Evolutionary conservation across 23 tunicate species (phyloP), one percentile per base, ranked within the genome.

Genomic region (Clavelina lepadiformis): DNA sequence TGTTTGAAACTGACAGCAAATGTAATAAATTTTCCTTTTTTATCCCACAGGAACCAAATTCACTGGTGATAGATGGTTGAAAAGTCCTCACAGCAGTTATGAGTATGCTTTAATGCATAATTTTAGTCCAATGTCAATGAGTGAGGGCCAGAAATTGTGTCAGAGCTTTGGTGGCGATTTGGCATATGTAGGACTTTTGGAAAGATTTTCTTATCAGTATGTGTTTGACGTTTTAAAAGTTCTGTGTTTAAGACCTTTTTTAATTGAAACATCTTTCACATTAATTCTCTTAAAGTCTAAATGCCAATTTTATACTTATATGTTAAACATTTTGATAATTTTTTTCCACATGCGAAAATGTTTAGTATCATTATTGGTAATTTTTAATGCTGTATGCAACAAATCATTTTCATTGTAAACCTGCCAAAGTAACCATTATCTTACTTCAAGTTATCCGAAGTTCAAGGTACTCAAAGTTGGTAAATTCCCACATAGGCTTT

Each of bases 1-100:
- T 53, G 21, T 21, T 7, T 53, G 22, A 11, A 18, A 53, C 59
- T 53, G 59, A n/a, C n/a, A n/a, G n/a, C n/a, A n/a, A n/a, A n/a
- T n/a, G n/a, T n/a, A n/a, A n/a, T n/a, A n/a, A n/a, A 18, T 53
- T 53, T 11, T 18, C 7, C 22, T 59, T 59, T 35, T n/a, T 71
- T 22, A 13, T 38, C 23, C 38, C 58, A 4, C 2, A 72, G 78
- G 78, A 1, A 19, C 31, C 19, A 28, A 59, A 3, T 72, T 44
- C 41, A 72, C 78, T 2, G 4, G 3, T 7, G 78, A 72, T 31
- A 34, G 46, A 28, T 72, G 78, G 78, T 33, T 72, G 2, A 72
- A 72, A 31, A 58, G 68, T 1, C 64, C 64, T 28, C 46, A 56
- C 46, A 72, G 78, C 27, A 72, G 78, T 30, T 72, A 72, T 30